These are phyloP conservation scores for Cryptotermes secundus DNA, from an alignment of 1,140 invertebrate genomes.

Conservation along the genomic window DNA sequence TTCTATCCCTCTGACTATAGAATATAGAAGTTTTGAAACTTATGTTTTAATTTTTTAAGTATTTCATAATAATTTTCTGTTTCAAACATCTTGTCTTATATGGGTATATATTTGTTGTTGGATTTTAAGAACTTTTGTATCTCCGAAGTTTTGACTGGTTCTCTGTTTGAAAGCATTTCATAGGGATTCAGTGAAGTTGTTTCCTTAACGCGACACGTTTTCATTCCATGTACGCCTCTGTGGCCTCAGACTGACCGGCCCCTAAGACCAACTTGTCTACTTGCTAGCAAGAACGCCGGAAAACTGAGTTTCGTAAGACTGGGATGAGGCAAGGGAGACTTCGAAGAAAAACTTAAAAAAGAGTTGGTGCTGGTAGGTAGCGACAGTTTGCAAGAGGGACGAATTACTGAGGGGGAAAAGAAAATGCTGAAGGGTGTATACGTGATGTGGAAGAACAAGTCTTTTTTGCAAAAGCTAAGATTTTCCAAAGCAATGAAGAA, in stretches of 20 bases:
- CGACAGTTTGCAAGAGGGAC: not conserved
- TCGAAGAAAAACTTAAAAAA: conserved; percentile 21
- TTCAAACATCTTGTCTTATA: no score
- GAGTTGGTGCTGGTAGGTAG: not conserved
- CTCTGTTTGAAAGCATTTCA: not conserved
- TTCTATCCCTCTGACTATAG: no score
- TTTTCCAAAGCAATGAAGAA: not conserved
- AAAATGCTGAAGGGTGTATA: conserved; percentile 24
- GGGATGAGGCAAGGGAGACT: not conserved
- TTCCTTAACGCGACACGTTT: not conserved
- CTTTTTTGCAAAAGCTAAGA: not conserved
- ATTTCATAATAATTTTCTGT: no score
- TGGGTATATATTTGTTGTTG: no score
- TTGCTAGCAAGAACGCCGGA: not conserved
- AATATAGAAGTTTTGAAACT: no score
- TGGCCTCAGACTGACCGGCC: not conserved
- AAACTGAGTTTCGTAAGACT: not conserved
- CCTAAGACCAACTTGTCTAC: not conserved
- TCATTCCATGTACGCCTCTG: not conserved
- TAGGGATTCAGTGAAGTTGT: not conserved
- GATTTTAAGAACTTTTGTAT: not conserved
- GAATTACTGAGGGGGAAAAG: not conserved
- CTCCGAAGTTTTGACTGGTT: not conserved
- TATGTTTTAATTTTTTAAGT: no score
- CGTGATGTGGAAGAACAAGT: conserved; percentile 18